Percentiles rank a stretch among this genome's conserved stretches.
These are phyloP conservation scores for Polyploca ridens DNA, from an alignment of 2,888 invertebrate genomes.

Conservation along the genomic window DNA sequence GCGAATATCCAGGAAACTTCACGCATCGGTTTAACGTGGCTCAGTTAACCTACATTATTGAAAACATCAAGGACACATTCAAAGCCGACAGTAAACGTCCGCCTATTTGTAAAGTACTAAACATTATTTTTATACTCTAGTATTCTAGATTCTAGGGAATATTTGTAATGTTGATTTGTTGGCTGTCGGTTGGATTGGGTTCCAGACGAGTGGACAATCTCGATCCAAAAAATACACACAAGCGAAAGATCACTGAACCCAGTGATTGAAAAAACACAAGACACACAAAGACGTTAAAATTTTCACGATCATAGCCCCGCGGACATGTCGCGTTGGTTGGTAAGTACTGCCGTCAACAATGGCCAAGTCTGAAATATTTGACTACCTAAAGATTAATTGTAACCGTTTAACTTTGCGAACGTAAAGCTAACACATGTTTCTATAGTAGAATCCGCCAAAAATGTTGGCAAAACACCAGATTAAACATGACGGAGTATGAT, in stretches of 20 bases:
- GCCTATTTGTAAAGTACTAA: constrained; percentile 4
- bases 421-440: background rate
- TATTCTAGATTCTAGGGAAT: constrained; percentile 1
- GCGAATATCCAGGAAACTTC: constrained; percentile 61
- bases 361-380: background rate
- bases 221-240: background rate
- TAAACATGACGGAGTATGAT: constrained; percentile 20
- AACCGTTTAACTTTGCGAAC: background rate
- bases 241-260: background rate
- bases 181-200: background rate
- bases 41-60: constrained; percentile 70
- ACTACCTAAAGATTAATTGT: background rate
- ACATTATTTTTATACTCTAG: background rate
- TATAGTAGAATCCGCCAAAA: constrained; percentile 5
- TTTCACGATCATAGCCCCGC: too few relatives aligned
- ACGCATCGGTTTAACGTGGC: constrained; percentile 55
- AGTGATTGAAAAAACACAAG: background rate
- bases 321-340: too few relatives aligned
- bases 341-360: background rate
- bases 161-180: background rate
- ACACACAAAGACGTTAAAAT: background rate
- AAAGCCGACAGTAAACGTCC: constrained; percentile 23
- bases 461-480: constrained; percentile 46
- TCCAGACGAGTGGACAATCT: background rate
- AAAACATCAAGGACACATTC: constrained; percentile 51